phyloP scores from a whole-genome alignment of 2,888 invertebrate species.

The Nephrotoma guestfalica region DNA sequence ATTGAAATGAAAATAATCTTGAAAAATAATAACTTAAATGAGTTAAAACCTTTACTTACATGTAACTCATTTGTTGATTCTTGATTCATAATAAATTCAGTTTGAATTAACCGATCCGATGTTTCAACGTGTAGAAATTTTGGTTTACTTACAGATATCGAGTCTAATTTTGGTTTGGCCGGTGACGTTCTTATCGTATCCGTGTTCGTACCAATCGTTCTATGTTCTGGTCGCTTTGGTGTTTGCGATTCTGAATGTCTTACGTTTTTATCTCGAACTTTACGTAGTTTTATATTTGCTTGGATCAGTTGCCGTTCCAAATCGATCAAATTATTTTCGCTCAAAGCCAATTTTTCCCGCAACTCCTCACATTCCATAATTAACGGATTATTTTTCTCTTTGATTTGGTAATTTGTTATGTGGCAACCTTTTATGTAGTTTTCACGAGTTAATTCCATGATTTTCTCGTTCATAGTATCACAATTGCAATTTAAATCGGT shows the following conservation, averaged over 20 bases:
- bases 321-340: not conserved
- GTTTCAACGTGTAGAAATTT: not conserved
- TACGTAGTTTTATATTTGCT: not conserved
- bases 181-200: not conserved
- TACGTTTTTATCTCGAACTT: not conserved
- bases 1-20: too few species aligned
- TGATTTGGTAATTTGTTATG: not conserved
- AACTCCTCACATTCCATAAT: not conserved
- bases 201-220: not conserved
- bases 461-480: not conserved
- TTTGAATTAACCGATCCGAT: not conserved
- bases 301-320: not conserved
- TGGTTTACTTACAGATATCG: not conserved
- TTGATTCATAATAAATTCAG: not conserved
- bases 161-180: not conserved
- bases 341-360: not conserved
- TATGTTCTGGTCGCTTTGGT: not conserved
- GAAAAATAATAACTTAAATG: not conserved
- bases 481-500: not conserved
- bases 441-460: not conserved
- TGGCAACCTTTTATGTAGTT: not conserved
- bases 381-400: not conserved
- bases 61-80: not conserved
- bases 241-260: not conserved
- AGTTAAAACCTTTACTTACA: not conserved